Percentiles rank a stretch among this genome's conserved stretches.
Evolutionary conservation across 1,140 invertebrate species (phyloP).

Genomic region (Drosophila nebulosa): DNA sequence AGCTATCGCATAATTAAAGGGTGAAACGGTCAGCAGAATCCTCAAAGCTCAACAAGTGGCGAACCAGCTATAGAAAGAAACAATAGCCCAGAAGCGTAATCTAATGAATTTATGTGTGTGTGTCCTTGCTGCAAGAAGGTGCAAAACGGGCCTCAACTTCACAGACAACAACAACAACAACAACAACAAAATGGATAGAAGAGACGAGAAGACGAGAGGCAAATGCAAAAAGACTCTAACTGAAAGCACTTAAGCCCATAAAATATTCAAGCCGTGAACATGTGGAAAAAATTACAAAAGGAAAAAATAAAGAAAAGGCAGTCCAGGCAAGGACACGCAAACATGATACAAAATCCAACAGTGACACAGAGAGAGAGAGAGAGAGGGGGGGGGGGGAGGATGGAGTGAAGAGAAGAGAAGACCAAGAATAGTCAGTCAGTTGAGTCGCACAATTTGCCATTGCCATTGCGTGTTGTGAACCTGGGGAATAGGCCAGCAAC

Average conservation of each 20-base stretch:
- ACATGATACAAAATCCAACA: conserved; percentile 28
- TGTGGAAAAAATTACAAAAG: conserved; percentile 70
- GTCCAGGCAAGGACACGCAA: conserved; percentile 31
- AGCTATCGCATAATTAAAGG: conserved; percentile 26
- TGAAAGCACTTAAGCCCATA: conserved; percentile 77
- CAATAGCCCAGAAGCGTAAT: conserved; percentile 51
- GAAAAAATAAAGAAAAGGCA: conserved; percentile 6
- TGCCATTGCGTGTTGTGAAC: conserved; percentile 10
- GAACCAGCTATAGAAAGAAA: conserved; percentile 7
- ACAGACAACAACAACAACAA: too few relatives aligned
- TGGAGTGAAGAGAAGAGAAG: background rate
- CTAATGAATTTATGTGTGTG: conserved; percentile 73
- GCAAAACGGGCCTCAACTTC: background rate
- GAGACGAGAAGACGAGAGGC: conserved; percentile 27
- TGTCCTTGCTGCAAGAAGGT: conserved; percentile 25
- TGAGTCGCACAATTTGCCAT: conserved; percentile 55
- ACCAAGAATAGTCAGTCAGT: conserved; percentile 14
- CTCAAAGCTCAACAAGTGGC: conserved; percentile 38
- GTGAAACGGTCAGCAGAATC: background rate
- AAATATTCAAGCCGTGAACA: conserved; percentile 76
- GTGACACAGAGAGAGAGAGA: background rate
- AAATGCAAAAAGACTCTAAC: conserved; percentile 57
- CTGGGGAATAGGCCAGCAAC: conserved; percentile 40
- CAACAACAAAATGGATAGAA: conserved; percentile 57
- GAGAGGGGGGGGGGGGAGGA: background rate